These are phyloP conservation scores for Aradus depressus DNA, from an alignment of 2,888 invertebrate genomes.

Conservation along the genomic window DNA sequence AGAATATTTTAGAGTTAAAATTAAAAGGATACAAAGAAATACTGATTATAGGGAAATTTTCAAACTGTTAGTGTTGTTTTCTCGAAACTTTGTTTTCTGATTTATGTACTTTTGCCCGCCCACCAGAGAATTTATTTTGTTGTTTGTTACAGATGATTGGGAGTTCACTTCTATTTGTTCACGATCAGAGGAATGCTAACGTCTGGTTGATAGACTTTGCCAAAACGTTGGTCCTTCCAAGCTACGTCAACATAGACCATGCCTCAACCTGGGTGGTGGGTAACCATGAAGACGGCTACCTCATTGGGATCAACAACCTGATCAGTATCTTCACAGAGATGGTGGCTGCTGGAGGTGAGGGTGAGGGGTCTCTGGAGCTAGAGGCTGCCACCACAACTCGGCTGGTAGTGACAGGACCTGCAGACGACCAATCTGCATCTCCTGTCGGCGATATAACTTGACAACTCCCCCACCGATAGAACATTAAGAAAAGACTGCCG, in stretches of 20 bases:
- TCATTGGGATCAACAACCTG: slow-evolving; percentile 82
- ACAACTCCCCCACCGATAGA: too few relatives aligned
- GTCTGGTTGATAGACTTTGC: slow-evolving; percentile 98
- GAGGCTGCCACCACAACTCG: neutral
- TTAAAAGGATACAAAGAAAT: too few relatives aligned
- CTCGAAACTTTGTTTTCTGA: too few relatives aligned
- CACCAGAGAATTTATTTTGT: neutral
- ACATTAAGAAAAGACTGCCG: too few relatives aligned
- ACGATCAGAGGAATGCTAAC: slow-evolving; percentile 76
- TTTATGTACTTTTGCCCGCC: too few relatives aligned
- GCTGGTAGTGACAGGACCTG: slow-evolving; percentile 13
- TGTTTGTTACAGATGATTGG: slow-evolving; percentile 59
- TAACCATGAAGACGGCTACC: slow-evolving; percentile 92
- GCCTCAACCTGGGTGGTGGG: slow-evolving; percentile 76
- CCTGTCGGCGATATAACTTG: too few relatives aligned
- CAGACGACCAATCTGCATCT: too few relatives aligned
- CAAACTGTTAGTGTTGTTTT: too few relatives aligned
- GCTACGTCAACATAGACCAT: slow-evolving; percentile 62
- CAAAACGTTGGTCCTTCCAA: slow-evolving; percentile 76
- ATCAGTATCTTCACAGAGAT: slow-evolving; percentile 70
- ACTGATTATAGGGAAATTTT: too few relatives aligned
- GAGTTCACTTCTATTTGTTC: slow-evolving; percentile 88
- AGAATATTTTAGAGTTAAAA: too few relatives aligned
- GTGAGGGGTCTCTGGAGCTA: neutral
- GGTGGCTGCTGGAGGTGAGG: slow-evolving; percentile 15